Percentiles rank a stretch among this genome's conserved stretches.
Conservation (phyloP, 1,140 invertebrate species). For the Cyclina sinensis region DNA sequence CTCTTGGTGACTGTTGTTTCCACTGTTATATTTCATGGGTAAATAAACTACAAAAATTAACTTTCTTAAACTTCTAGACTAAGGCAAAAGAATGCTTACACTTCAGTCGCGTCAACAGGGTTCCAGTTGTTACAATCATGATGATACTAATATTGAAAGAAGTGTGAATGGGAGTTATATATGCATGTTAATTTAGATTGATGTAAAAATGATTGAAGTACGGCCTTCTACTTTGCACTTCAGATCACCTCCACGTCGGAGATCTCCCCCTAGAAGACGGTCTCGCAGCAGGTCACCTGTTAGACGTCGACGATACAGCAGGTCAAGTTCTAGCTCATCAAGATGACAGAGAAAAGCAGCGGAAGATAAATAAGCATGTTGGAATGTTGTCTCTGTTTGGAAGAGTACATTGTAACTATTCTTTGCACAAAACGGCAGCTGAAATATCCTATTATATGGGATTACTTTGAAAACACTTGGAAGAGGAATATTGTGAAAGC, state of each 20-base stretch:
- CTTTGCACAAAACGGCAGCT: background rate
- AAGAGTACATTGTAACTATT: background rate
- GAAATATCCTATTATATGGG: too few species aligned
- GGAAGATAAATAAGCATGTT: background rate
- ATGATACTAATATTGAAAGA: background rate
- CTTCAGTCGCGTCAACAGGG: too few species aligned
- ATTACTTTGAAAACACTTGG: too few species aligned
- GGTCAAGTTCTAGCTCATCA: conserved; percentile 88
- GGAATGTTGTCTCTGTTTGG: background rate
- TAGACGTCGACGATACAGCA: conserved; percentile 91
- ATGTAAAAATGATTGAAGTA: background rate
- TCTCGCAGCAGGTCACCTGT: conserved; percentile 89
- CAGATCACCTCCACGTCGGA: conserved; percentile 87
- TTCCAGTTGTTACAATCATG: too few species aligned
- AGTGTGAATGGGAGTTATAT: background rate
- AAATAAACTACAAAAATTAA: too few species aligned
- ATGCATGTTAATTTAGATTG: background rate
- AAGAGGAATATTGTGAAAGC: too few species aligned
- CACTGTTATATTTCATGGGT: too few species aligned
- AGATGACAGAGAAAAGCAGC: conserved; percentile 57
- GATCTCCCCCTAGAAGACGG: conserved; percentile 89
- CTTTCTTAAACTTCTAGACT: too few species aligned
- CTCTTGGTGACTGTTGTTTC: too few species aligned
- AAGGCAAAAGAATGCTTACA: too few species aligned
- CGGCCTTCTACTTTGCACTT: background rate